Evolutionary conservation across 2,113 vertebrate species (phyloP).

Genomic region (Gnathochromis pfefferi): DNA sequence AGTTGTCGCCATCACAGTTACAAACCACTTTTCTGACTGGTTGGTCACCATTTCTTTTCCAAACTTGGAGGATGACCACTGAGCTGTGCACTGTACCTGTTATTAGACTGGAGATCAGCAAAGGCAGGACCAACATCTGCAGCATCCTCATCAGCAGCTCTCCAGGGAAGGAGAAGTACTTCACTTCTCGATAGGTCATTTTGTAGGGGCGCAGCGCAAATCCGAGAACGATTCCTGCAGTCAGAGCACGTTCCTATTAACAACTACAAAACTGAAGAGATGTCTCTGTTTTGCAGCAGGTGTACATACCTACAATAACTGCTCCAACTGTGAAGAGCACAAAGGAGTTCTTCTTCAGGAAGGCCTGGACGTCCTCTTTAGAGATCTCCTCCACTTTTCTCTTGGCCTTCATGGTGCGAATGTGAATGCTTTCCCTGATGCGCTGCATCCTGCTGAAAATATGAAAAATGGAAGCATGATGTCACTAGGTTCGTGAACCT

Average conservation of each 20-base stretch:
- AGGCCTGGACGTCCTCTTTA: slow-evolving; percentile 87
- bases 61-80: background rate
- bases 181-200: slow-evolving; percentile 88
- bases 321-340: slow-evolving; percentile 90
- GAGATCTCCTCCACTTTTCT: slow-evolving; percentile 93
- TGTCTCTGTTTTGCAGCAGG: background rate
- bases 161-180: slow-evolving; percentile 95
- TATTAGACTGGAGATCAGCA: slow-evolving; percentile 89
- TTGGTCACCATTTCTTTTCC: background rate
- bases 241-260: background rate
- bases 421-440: slow-evolving; percentile 85
- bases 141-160: slow-evolving; percentile 96
- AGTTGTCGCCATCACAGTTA: background rate
- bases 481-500: background rate
- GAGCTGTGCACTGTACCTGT: slow-evolving; percentile 77
- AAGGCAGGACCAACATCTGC: slow-evolving; percentile 93
- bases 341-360: slow-evolving; percentile 89
- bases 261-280: background rate
- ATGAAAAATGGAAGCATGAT: background rate
- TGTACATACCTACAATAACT: slow-evolving; percentile 84
- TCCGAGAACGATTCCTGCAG: slow-evolving; percentile 83
- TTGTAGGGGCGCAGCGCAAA: slow-evolving; percentile 84
- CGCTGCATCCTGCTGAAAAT: slow-evolving; percentile 78
- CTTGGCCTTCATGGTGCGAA: slow-evolving; percentile 88
- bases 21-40: background rate